Evolutionary conservation across 2,797 vertebrate genomes (phyloP).

Genomic region (Protosalanx chinensis): DNA sequence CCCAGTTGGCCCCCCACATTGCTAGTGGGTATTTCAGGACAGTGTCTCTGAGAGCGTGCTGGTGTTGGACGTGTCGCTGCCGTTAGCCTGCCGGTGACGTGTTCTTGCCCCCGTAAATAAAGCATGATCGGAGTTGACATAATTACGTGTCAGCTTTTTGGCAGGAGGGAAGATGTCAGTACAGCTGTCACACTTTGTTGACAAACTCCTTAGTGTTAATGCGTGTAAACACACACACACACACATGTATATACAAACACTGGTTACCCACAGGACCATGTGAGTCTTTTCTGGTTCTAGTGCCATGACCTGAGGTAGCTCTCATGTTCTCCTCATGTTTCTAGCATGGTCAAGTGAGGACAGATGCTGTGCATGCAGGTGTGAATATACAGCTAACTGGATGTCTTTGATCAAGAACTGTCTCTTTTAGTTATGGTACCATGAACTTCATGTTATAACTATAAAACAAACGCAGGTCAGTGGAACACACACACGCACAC

Average conservation of each 20-base stretch:
- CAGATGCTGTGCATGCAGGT: too few relatives aligned
- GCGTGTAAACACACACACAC: not conserved
- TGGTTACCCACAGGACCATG: too few relatives aligned
- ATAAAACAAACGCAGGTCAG: not conserved
- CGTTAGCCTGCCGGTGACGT: not conserved
- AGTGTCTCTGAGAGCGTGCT: not conserved
- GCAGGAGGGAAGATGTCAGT: slow-evolving; percentile 4
- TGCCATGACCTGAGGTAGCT: not conserved
- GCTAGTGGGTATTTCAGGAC: not conserved
- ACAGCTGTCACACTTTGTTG: not conserved
- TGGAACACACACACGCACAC: not conserved
- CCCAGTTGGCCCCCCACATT: too few relatives aligned
- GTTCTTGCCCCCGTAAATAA: not conserved
- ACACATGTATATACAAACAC: not conserved
- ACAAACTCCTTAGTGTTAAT: not conserved
- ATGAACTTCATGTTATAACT: too few relatives aligned
- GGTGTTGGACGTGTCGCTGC: not conserved
- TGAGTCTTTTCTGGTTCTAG: not conserved
- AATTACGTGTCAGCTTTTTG: not conserved
- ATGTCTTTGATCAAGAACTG: too few relatives aligned
- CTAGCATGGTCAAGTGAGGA: too few relatives aligned
- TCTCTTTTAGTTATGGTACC: too few relatives aligned
- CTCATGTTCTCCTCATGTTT: not conserved
- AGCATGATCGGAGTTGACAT: not conserved
- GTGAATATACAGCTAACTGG: too few relatives aligned